Evolutionary conservation across 2,888 invertebrate species (phyloP).

Genomic region (Flexamia atlantica): DNA sequence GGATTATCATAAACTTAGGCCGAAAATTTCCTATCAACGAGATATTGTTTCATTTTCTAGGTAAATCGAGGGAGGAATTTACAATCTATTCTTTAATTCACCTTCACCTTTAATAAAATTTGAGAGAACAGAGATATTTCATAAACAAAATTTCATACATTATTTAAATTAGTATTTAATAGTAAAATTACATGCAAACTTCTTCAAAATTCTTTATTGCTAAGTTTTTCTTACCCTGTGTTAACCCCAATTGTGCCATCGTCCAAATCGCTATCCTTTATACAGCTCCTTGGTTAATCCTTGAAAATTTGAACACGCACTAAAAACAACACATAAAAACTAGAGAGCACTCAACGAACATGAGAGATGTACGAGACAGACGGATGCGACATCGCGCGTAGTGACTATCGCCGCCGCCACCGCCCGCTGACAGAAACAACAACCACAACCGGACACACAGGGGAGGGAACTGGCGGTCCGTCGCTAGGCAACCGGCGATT

Average conservation of each 20-base stretch:
- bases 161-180: too few species aligned
- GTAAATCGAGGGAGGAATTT: too few species aligned
- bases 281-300: neutral
- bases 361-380: neutral
- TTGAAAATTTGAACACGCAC: conserved; percentile 5
- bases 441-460: neutral
- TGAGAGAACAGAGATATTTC: too few species aligned
- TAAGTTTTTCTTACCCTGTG: neutral
- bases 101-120: too few species aligned
- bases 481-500: neutral
- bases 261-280: neutral
- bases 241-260: conserved; percentile 8
- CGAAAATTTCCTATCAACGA: too few species aligned
- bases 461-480: conserved; percentile 13
- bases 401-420: conserved; percentile 4
- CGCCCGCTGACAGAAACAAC: conserved; percentile 27
- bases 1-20: too few species aligned
- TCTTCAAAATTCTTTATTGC: too few species aligned
- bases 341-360: conserved; percentile 7
- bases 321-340: conserved; percentile 5
- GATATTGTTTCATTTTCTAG: too few species aligned
- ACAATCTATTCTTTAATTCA: too few species aligned
- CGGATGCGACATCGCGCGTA: neutral
- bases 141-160: too few species aligned
- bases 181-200: too few species aligned